Evolutionary conservation across 2,888 invertebrate species (phyloP).

Genomic region (Atrina japonica): DNA sequence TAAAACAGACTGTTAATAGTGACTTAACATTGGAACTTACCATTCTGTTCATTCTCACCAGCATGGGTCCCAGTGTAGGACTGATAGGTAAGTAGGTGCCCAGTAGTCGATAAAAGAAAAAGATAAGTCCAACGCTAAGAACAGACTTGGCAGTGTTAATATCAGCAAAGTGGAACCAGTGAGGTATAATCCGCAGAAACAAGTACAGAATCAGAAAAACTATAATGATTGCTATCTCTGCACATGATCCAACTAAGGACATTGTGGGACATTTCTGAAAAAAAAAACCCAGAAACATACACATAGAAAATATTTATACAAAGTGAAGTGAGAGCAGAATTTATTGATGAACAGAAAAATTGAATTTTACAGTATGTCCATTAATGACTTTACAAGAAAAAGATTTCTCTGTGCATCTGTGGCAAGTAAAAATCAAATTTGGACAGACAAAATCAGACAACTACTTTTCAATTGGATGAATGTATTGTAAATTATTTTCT

Average conservation of each 20-base stretch:
- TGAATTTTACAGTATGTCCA: too few species aligned
- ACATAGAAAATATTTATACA: too few species aligned
- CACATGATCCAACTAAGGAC: slow-evolving; percentile 53
- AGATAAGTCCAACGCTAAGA: slow-evolving; percentile 80
- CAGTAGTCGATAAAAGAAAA: slow-evolving; percentile 82
- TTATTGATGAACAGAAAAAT: too few species aligned
- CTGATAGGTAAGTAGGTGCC: slow-evolving; percentile 81
- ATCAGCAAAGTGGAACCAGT: slow-evolving; percentile 58
- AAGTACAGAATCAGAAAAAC: slow-evolving; percentile 72
- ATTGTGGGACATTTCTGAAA: slow-evolving; percentile 60
- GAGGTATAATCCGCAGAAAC: slow-evolving; percentile 69
- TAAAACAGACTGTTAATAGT: too few species aligned
- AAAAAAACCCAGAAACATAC: slow-evolving; percentile 7
- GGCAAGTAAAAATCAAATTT: too few species aligned
- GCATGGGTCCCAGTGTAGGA: slow-evolving; percentile 81
- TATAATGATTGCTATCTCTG: slow-evolving; percentile 64
- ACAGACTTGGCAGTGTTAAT: slow-evolving; percentile 77
- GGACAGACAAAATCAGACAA: too few species aligned
- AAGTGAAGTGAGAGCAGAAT: too few species aligned
- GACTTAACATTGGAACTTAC: slow-evolving; percentile 46
- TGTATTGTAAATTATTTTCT: too few species aligned
- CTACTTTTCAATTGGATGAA: too few species aligned
- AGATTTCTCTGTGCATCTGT: too few species aligned
- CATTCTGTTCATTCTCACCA: slow-evolving; percentile 80
- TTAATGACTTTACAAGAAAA: too few species aligned